These are phyloP conservation scores for Tetramorium parvispinum DNA, from an alignment of 1,140 invertebrate species.

Conservation along the genomic window DNA sequence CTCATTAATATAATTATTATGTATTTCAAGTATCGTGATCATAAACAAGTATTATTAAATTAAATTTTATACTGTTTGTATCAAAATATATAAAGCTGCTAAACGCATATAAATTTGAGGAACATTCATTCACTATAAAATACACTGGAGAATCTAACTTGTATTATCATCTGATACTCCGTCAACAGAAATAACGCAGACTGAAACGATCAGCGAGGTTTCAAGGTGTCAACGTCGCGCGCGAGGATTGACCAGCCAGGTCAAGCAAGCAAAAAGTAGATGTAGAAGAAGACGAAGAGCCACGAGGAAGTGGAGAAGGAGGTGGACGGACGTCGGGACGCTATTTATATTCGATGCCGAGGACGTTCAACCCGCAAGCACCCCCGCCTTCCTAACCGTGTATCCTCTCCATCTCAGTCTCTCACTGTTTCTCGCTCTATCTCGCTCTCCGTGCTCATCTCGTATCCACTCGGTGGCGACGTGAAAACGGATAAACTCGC, in stretches of 20 bases:
- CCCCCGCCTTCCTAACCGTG: constrained; percentile 73
- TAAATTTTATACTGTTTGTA: neutral
- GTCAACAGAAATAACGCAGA: neutral
- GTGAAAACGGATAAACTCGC: constrained; percentile 69
- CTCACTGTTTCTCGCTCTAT: constrained; percentile 52
- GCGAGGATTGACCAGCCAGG: constrained; percentile 52
- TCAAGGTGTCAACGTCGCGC: constrained; percentile 56
- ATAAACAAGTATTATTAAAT: neutral
- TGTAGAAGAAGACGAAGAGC: constrained; percentile 56
- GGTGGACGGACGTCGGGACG: constrained; percentile 77
- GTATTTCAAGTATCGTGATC: neutral
- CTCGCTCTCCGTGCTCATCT: constrained; percentile 38
- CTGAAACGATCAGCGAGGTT: constrained; percentile 8
- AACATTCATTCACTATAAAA: neutral
- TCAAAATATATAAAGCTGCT: neutral
- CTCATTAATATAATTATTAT: neutral
- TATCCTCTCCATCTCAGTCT: constrained; percentile 58
- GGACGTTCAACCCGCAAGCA: constrained; percentile 80
- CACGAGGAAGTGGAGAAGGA: constrained; percentile 58
- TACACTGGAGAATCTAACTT: neutral
- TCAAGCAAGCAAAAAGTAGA: constrained; percentile 59
- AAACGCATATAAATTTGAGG: neutral
- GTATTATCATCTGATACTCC: neutral
- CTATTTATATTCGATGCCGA: constrained; percentile 81
- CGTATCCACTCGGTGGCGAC: constrained; percentile 60